phyloP scores from a whole-genome alignment of 2,113 vertebrate genomes.

The Phasianus colchicus region DNA sequence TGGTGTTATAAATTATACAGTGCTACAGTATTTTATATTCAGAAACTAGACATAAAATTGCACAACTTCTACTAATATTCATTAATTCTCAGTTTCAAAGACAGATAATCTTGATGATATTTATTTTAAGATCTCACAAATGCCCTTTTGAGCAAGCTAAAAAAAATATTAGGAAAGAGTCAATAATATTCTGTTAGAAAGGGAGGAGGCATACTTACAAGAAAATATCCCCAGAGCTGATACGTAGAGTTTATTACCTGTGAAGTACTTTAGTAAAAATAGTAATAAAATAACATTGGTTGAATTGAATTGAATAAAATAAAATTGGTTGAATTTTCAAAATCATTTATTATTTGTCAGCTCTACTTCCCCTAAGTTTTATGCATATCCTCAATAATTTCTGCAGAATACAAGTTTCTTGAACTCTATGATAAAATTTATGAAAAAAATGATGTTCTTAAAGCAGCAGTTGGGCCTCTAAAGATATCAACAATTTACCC shows the following conservation, averaged over 20 bases:
- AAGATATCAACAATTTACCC: slow-evolving; percentile 3
- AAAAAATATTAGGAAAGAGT: not conserved
- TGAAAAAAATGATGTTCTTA: not conserved
- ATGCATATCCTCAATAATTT: not conserved
- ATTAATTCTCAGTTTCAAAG: slow-evolving; percentile 57
- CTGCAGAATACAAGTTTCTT: not conserved
- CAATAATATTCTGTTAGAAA: not conserved
- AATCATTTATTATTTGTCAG: not conserved
- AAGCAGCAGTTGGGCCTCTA: not conserved
- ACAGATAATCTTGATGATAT: slow-evolving; percentile 48
- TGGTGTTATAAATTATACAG: not conserved
- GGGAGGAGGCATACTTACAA: not conserved
- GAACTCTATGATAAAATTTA: not conserved
- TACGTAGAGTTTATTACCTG: not conserved
- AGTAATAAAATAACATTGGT: not conserved
- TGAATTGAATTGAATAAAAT: not conserved
- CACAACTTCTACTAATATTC: slow-evolving; percentile 36
- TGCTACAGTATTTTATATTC: slow-evolving; percentile 10
- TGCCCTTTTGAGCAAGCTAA: slow-evolving; percentile 10
- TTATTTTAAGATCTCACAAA: slow-evolving; percentile 58
- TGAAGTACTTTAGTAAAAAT: not conserved
- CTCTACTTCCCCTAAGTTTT: not conserved
- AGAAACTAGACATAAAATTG: slow-evolving; percentile 47
- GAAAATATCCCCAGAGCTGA: not conserved
- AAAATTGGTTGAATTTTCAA: not conserved